Evolutionary conservation across 2,888 invertebrate genomes (phyloP).

Genomic region (Phengaris arion): DNA sequence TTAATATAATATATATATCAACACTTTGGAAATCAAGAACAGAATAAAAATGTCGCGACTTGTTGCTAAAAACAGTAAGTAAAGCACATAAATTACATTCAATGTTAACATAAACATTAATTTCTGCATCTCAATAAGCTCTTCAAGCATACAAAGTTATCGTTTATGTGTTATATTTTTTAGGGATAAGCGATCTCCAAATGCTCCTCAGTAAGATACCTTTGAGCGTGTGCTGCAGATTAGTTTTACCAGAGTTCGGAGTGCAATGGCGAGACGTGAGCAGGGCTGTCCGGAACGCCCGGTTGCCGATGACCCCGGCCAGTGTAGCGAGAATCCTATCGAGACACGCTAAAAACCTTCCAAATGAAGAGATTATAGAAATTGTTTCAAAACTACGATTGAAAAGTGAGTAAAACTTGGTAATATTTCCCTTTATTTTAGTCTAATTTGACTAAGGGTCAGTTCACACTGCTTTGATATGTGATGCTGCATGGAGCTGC

Average conservation of each 20-base stretch:
- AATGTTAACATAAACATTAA: too few species aligned
- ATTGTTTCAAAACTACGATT: slow-evolving; percentile 50
- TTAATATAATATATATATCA: background rate
- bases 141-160: too few species aligned
- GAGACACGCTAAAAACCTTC: slow-evolving; percentile 46
- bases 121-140: too few species aligned
- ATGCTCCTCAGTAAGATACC: slow-evolving; percentile 55
- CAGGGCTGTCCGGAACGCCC: slow-evolving; percentile 47
- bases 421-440: too few species aligned
- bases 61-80: slow-evolving; percentile 22
- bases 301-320: slow-evolving; percentile 55
- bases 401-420: slow-evolving; percentile 49
- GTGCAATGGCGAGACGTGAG: slow-evolving; percentile 56
- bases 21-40: background rate
- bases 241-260: slow-evolving; percentile 57
- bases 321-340: slow-evolving; percentile 57
- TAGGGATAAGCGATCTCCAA: slow-evolving; percentile 56
- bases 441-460: too few species aligned
- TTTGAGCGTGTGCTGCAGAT: slow-evolving; percentile 48
- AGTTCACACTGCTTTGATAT: too few species aligned
- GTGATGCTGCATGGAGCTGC: too few species aligned
- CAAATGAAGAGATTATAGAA: slow-evolving; percentile 50
- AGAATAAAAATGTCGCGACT: background rate
- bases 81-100: background rate
- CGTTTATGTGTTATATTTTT: slow-evolving; percentile 34